Conservation (phyloP, 1,140 invertebrate species). For the Hydropsyche tenuis region DNA sequence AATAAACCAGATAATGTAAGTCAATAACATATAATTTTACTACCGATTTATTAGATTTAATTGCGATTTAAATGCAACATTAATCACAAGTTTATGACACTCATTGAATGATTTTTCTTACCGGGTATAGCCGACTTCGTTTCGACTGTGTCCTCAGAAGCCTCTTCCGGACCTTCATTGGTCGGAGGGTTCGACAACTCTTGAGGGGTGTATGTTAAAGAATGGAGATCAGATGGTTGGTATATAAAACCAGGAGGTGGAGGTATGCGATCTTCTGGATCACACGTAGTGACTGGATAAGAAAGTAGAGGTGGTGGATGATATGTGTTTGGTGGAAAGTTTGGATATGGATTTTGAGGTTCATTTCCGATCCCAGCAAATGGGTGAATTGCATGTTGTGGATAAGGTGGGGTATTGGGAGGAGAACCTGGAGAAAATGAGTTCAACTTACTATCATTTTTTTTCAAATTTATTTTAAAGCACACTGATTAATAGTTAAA, state of each 20-base stretch:
- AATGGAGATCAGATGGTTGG: not conserved
- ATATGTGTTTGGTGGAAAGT: not conserved
- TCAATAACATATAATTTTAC: no score
- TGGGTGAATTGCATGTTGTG: not conserved
- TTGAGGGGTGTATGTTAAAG: not conserved
- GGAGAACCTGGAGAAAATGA: slow-evolving; percentile 45
- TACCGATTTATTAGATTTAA: no score
- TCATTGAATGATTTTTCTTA: not conserved
- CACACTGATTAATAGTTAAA: no score
- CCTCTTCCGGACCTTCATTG: not conserved
- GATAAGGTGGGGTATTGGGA: slow-evolving; percentile 38
- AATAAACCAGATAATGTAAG: no score
- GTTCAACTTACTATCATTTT: slow-evolving; percentile 12
- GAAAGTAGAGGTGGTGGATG: not conserved
- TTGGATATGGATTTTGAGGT: slow-evolving; percentile 6
- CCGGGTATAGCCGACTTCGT: not conserved
- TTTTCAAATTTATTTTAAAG: no score
- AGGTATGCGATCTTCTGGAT: slow-evolving; percentile 38
- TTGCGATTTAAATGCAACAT: no score
- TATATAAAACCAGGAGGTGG: slow-evolving; percentile 17
- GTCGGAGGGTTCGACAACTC: not conserved
- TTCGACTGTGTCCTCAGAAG: no score
- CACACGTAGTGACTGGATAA: slow-evolving; percentile 30
- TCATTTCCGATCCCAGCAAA: not conserved
- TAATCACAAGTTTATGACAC: no score